phyloP scores from a whole-genome alignment of 1,140 invertebrate genomes.

The Procambarus virginalis region DNA sequence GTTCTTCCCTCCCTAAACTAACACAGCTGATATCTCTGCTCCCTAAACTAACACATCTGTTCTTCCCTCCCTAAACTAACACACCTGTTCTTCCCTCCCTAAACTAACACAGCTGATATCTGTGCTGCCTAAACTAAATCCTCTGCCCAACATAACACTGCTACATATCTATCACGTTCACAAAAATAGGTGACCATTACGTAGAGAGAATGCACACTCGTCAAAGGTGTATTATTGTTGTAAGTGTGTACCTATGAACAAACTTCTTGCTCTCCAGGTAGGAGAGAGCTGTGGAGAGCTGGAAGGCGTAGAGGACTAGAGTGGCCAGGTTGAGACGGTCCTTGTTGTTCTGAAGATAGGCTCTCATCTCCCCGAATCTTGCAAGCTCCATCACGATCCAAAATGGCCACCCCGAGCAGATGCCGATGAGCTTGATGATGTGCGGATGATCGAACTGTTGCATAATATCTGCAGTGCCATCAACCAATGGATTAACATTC shows the following conservation, averaged over 20 bases:
- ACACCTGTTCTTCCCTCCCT: too few species aligned
- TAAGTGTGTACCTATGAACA: slow-evolving; percentile 85
- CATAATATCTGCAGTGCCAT: slow-evolving; percentile 91
- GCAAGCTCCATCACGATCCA: slow-evolving; percentile 99
- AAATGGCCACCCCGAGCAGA: slow-evolving; percentile 94
- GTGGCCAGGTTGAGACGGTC: slow-evolving; percentile 87
- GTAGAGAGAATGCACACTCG: too few species aligned
- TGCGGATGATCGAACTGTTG: slow-evolving; percentile 99
- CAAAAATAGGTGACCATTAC: too few species aligned
- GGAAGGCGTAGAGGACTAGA: slow-evolving; percentile 94
- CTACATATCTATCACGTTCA: too few species aligned
- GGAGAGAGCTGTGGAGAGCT: slow-evolving; percentile 95
- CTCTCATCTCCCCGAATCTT: slow-evolving; percentile 90
- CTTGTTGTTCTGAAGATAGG: slow-evolving; percentile 95
- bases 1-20: too few species aligned
- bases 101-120: too few species aligned
- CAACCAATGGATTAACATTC: background rate
- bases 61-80: too few species aligned
- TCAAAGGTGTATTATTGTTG: too few species aligned
- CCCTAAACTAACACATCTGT: too few species aligned
- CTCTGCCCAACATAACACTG: too few species aligned
- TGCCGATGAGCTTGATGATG: slow-evolving; percentile 96
- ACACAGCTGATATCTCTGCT: too few species aligned
- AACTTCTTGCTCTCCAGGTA: slow-evolving; percentile 99
- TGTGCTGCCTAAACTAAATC: too few species aligned